A percentile compares a stretch with the other conserved stretches of the same genome.
phyloP scores from a whole-genome alignment of 2,888 invertebrate species.

The Melieria omissa region DNA sequence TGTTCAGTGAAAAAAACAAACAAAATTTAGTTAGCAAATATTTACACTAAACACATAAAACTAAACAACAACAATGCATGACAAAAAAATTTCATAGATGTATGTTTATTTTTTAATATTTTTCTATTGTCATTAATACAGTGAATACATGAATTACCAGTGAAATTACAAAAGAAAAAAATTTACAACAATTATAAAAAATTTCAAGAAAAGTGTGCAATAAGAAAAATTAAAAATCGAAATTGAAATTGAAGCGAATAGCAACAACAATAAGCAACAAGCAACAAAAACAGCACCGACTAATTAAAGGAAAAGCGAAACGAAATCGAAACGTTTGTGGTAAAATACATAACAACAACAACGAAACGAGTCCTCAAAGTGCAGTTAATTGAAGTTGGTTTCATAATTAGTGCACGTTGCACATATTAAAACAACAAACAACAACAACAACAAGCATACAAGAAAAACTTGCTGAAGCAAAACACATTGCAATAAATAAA shows the following conservation, averaged over 20 bases:
- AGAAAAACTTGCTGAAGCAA: not conserved
- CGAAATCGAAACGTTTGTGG: conserved; percentile 2
- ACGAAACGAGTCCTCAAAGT: conserved; percentile 10
- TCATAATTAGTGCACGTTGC: conserved; percentile 6
- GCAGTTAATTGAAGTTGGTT: conserved; percentile 9
- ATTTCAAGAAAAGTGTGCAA: conserved; percentile 12
- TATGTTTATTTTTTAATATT: too few species aligned
- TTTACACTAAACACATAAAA: too few species aligned
- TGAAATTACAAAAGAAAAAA: too few species aligned
- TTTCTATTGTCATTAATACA: too few species aligned
- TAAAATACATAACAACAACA: not conserved
- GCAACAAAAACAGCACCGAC: not conserved
- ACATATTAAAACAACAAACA: not conserved
- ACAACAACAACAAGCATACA: conserved; percentile 2
- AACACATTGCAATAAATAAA: not conserved
- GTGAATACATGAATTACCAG: too few species aligned
- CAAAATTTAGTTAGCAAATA: too few species aligned
- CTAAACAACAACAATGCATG: too few species aligned
- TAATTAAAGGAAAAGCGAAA: not conserved
- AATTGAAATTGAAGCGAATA: too few species aligned
- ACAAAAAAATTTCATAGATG: too few species aligned
- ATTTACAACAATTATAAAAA: conserved; percentile 6
- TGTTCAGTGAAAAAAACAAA: too few species aligned
- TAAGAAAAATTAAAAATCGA: too few species aligned
- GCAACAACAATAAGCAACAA: not conserved